A percentile compares a stretch with the other conserved stretches of the same genome.
These are phyloP conservation scores for Synergus itoensis DNA, from an alignment of 2,888 invertebrate species.

Conservation along the genomic window DNA sequence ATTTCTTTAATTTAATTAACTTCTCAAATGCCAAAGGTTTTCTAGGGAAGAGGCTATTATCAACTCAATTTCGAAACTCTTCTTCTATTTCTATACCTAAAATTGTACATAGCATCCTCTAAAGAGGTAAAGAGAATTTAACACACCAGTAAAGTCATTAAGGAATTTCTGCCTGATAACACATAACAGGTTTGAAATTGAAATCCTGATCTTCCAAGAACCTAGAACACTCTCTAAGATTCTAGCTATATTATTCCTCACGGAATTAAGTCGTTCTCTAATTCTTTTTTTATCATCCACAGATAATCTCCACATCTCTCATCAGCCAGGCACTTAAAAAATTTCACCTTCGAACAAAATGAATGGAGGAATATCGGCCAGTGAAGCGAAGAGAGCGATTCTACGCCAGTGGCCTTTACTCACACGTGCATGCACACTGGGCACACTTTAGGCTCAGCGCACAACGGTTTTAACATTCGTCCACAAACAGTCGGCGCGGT, in stretches of 20 bases:
- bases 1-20: background rate
- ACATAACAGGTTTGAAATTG: constrained; percentile 1
- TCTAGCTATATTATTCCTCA: background rate
- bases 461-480: constrained; percentile 53
- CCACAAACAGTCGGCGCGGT: constrained; percentile 54
- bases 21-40: background rate
- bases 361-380: background rate
- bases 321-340: constrained; percentile 25
- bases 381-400: constrained; percentile 10
- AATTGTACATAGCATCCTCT: background rate
- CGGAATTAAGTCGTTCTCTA: constrained; percentile 18
- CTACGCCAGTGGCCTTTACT: constrained; percentile 19
- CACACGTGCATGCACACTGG: constrained; percentile 39
- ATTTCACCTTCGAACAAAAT: constrained; percentile 36
- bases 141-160: background rate
- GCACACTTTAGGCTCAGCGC: constrained; percentile 48
- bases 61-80: background rate
- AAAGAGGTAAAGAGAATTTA: background rate
- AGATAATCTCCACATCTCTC: constrained; percentile 14
- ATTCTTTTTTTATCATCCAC: constrained; percentile 20
- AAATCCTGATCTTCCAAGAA: constrained; percentile 7
- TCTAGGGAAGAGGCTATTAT: background rate
- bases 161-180: constrained; percentile 3
- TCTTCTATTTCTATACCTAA: background rate
- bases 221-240: background rate